Percentiles rank a stretch among this genome's conserved stretches.
Conservation (phyloP, 2,797 vertebrate genomes). For the Poeciliopsis paucimaculata region DNA sequence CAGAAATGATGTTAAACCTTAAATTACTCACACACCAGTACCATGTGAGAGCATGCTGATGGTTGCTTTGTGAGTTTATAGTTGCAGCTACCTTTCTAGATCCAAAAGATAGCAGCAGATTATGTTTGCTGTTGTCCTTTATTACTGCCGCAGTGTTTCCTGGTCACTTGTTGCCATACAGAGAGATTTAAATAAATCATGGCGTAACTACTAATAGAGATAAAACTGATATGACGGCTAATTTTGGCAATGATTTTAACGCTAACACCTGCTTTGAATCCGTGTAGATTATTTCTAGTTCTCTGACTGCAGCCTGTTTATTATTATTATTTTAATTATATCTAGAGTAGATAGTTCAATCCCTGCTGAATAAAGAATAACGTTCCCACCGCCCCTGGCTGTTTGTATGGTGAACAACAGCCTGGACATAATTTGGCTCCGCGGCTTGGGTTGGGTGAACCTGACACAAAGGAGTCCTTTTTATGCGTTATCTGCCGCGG, state of each 20-base stretch:
- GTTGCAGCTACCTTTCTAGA: neutral
- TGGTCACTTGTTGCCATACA: neutral
- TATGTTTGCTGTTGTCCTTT: neutral
- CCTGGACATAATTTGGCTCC: conserved; percentile 31
- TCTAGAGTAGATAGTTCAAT: neutral
- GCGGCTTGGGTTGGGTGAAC: conserved; percentile 57
- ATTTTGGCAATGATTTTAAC: neutral
- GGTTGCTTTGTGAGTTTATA: neutral
- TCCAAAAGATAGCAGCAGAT: neutral
- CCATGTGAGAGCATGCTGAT: neutral
- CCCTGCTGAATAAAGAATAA: neutral
- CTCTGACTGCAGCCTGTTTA: neutral
- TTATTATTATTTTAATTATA: neutral
- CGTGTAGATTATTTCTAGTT: neutral
- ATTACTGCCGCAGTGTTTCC: neutral
- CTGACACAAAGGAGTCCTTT: conserved; percentile 52
- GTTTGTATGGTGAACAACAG: conserved; percentile 12
- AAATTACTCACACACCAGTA: neutral
- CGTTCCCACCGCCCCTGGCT: neutral
- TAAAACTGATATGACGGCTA: neutral
- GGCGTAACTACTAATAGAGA: neutral
- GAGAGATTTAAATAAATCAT: neutral
- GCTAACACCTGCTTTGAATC: neutral
- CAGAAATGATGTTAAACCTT: neutral
- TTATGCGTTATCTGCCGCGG: conserved; percentile 28